A percentile compares a stretch with the other conserved stretches of the same genome.
These are phyloP conservation scores for Dicrurus megarhynchus DNA, from an alignment of 2,113 vertebrate species.

Conservation along the genomic window DNA sequence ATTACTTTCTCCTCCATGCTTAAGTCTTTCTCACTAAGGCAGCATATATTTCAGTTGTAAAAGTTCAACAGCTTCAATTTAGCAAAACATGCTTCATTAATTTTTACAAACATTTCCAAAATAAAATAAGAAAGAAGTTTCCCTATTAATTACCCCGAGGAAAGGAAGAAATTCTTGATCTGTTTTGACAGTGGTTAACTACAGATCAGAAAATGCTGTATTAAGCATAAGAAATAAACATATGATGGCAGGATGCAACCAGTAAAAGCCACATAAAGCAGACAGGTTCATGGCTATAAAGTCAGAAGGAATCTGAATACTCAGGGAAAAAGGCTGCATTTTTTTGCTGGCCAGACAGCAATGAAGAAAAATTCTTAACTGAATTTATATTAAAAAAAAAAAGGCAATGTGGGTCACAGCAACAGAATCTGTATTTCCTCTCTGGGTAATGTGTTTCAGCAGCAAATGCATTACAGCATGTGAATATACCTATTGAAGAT, in stretches of 20 bases:
- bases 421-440: neutral
- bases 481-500: neutral
- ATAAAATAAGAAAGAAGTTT: conserved; percentile 46
- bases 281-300: neutral
- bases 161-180: conserved; percentile 2
- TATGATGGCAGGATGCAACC: neutral
- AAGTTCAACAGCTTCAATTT: conserved; percentile 33
- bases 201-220: neutral
- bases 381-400: neutral
- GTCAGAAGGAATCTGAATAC: neutral
- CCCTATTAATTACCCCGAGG: neutral
- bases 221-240: neutral
- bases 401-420: neutral
- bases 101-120: conserved; percentile 65
- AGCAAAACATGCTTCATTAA: conserved; percentile 51
- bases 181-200: conserved; percentile 26
- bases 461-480: neutral
- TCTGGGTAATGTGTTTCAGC: neutral
- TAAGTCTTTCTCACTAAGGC: neutral
- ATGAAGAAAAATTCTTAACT: neutral
- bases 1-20: neutral
- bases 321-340: neutral
- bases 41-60: conserved; percentile 24
- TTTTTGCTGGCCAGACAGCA: neutral
- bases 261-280: neutral